Evolutionary conservation across 2,888 invertebrate genomes (phyloP).

Genomic region (Phaedon cochleariae): DNA sequence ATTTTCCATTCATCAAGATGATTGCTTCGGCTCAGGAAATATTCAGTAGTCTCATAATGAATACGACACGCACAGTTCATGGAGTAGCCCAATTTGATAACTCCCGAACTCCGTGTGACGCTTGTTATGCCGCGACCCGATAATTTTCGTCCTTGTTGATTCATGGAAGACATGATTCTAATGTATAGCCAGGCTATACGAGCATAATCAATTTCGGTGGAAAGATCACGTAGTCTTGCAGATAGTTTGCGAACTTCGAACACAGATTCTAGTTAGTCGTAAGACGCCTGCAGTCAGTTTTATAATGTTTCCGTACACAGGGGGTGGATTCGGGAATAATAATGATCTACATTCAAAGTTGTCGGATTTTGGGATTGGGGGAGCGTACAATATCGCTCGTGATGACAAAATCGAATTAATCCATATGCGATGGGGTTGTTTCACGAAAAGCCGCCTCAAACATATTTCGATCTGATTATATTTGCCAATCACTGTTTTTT

Average conservation of each 20-base stretch:
- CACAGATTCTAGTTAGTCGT: constrained; percentile 15
- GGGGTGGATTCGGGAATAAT: neutral
- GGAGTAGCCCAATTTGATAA: constrained; percentile 3
- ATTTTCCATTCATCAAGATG: neutral
- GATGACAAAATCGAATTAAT: neutral
- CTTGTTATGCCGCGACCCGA: no score
- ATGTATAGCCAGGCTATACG: constrained; percentile 12
- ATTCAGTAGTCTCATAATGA: constrained; percentile 6
- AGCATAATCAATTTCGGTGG: constrained; percentile 10
- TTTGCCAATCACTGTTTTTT: no score
- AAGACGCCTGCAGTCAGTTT: constrained; percentile 4
- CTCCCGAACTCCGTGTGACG: no score
- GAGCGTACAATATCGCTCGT: neutral
- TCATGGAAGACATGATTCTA: constrained; percentile 19
- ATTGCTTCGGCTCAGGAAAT: constrained; percentile 8
- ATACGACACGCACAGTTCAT: constrained; percentile 10
- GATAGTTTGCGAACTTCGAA: constrained; percentile 17
- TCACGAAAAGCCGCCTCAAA: no score
- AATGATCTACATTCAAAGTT: neutral
- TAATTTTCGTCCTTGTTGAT: constrained; percentile 15
- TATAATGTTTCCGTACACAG: neutral
- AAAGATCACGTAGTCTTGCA: constrained; percentile 20
- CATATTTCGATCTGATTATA: no score
- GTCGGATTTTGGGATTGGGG: neutral
- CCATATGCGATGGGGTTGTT: no score